Conservation (phyloP, 2,888 invertebrate genomes). For the Oxyteleia sp. region DNA sequence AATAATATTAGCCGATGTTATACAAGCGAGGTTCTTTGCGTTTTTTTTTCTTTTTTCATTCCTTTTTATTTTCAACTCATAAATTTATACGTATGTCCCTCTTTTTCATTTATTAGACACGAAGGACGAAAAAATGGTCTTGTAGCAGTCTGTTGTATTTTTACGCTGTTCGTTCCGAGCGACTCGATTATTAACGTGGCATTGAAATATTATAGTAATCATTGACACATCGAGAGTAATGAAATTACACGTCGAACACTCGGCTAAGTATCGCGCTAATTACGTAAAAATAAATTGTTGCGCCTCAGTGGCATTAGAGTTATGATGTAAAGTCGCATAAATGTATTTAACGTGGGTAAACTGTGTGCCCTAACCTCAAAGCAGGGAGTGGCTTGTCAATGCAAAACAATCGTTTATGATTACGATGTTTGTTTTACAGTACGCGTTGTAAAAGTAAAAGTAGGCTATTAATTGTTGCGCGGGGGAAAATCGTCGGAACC, state of each 20-base stretch:
- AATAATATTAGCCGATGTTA: constrained; percentile 83
- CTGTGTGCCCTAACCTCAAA: constrained; percentile 53
- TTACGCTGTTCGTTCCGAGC: constrained; percentile 29
- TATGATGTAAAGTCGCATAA: constrained; percentile 55
- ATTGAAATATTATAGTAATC: constrained; percentile 61
- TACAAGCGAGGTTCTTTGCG: constrained; percentile 18
- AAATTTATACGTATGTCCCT: background rate
- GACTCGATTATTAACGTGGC: constrained; percentile 59
- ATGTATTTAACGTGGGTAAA: constrained; percentile 37
- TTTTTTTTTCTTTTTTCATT: too few relatives aligned
- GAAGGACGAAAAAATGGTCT: constrained; percentile 22
- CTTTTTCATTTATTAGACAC: constrained; percentile 13
- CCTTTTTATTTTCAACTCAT: background rate
- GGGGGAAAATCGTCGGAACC: background rate
- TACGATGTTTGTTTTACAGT: constrained; percentile 20
- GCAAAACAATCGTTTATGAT: constrained; percentile 33
- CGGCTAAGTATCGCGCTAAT: constrained; percentile 46
- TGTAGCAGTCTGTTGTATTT: constrained; percentile 1
- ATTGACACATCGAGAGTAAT: constrained; percentile 56
- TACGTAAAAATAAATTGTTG: constrained; percentile 61
- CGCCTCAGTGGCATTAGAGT: constrained; percentile 33
- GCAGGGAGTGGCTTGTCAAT: constrained; percentile 60
- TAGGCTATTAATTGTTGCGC: background rate
- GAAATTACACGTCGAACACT: constrained; percentile 30
- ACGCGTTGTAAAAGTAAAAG: constrained; percentile 33